Evolutionary conservation across 2,797 vertebrate genomes (phyloP).

Genomic region (Iguana delicatissima): DNA sequence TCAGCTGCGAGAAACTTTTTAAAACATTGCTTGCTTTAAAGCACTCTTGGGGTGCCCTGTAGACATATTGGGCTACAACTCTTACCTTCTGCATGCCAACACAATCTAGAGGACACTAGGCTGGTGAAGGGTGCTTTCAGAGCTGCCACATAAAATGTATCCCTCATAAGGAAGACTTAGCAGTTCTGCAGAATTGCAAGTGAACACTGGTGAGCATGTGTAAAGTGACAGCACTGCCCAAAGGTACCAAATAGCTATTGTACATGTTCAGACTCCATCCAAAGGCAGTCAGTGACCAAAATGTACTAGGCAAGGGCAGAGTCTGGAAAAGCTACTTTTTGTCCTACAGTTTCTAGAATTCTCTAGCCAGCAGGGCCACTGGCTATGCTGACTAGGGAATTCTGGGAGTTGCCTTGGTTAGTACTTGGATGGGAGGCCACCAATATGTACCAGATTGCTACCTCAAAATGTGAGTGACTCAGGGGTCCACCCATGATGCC

Average conservation of each 20-base stretch:
- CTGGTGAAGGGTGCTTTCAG: background rate
- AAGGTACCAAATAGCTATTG: background rate
- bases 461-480: too few relatives aligned
- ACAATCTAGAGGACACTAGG: background rate
- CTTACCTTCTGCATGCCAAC: background rate
- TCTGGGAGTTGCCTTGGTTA: background rate
- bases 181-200: background rate
- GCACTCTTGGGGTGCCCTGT: background rate
- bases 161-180: too few relatives aligned
- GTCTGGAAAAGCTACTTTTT: too few relatives aligned
- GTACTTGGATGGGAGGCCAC: too few relatives aligned
- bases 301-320: background rate
- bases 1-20: background rate
- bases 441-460: too few relatives aligned
- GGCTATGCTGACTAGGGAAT: background rate
- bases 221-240: background rate
- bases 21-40: background rate
- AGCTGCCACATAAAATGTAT: background rate
- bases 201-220: background rate
- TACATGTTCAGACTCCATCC: background rate
- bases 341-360: too few relatives aligned
- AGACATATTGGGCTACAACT: background rate
- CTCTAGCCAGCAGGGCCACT: too few relatives aligned
- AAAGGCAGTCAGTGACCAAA: background rate
- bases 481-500: too few relatives aligned